Evolutionary conservation across 2,888 invertebrate genomes (phyloP).

Genomic region (Sesia apiformis): DNA sequence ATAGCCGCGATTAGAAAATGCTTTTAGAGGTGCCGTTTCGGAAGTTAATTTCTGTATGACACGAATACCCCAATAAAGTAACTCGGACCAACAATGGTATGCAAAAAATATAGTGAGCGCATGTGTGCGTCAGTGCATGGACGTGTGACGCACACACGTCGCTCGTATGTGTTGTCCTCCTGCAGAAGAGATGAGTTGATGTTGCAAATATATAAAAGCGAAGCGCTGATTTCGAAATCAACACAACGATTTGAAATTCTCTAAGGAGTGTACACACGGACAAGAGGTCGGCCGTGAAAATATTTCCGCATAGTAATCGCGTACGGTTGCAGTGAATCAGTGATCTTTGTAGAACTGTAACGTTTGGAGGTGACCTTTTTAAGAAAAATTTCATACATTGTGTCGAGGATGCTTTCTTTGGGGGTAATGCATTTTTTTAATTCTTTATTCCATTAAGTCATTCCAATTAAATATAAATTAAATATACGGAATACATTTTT

Average conservation of each 20-base stretch:
- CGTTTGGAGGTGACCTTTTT: constrained; percentile 16
- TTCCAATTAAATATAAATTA: neutral
- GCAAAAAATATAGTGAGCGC: constrained; percentile 43
- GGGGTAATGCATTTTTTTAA: constrained; percentile 27
- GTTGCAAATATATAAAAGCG: constrained; percentile 71
- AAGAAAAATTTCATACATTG: constrained; percentile 28
- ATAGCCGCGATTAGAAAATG: constrained; percentile 24
- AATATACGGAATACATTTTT: too few relatives aligned
- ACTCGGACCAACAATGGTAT: constrained; percentile 44
- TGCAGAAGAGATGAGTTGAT: constrained; percentile 58
- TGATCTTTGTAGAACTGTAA: constrained; percentile 38
- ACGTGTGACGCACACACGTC: constrained; percentile 24
- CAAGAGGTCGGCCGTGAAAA: constrained; percentile 44
- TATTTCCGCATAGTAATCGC: constrained; percentile 55
- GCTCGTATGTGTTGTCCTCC: constrained; percentile 27
- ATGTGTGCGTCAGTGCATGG: constrained; percentile 20
- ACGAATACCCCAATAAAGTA: constrained; percentile 54
- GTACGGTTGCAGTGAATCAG: constrained; percentile 32
- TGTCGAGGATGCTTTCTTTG: constrained; percentile 45
- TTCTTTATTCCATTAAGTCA: constrained; percentile 6
- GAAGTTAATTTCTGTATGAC: constrained; percentile 37
- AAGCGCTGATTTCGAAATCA: constrained; percentile 69
- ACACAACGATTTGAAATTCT: constrained; percentile 66
- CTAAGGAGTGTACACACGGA: constrained; percentile 58
- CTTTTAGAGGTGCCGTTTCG: constrained; percentile 23